Conservation (phyloP, 2,113 vertebrate species). For the Cynoglossus semilaevis region DNA sequence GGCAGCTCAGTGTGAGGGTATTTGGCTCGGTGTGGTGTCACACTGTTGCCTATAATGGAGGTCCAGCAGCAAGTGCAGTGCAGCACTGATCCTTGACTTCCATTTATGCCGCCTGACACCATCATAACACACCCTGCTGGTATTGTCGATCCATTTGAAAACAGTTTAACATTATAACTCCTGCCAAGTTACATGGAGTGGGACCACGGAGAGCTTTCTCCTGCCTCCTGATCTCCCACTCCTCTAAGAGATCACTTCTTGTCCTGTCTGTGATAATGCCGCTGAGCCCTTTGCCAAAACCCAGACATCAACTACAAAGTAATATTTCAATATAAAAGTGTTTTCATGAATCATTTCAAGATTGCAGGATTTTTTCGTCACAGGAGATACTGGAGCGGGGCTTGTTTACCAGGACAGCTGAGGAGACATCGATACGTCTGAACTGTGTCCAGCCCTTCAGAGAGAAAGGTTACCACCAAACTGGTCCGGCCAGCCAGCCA, state of each 20-base stretch:
- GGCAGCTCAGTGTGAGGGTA: conserved; percentile 16
- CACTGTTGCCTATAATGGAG: conserved; percentile 38
- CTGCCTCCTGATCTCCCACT: no score
- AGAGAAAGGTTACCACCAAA: conserved; percentile 50
- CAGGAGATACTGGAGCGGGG: conserved; percentile 33
- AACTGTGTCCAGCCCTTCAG: conserved; percentile 51
- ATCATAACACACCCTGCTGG: not conserved
- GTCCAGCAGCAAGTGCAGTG: conserved; percentile 2
- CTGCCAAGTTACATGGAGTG: not conserved
- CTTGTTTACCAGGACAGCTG: conserved; percentile 49
- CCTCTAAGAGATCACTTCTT: not conserved
- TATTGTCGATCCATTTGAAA: not conserved
- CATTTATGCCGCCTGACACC: not conserved
- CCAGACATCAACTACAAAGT: not conserved
- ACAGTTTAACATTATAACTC: conserved; percentile 1
- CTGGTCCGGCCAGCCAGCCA: conserved; percentile 16
- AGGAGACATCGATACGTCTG: conserved; percentile 38
- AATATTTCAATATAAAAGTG: not conserved
- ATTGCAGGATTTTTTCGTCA: conserved; percentile 33
- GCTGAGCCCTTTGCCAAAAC: not conserved
- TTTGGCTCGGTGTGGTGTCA: conserved; percentile 18
- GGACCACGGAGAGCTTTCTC: not conserved
- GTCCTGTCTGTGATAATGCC: not conserved
- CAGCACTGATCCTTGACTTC: conserved; percentile 15
- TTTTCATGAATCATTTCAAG: conserved; percentile 9